A percentile compares a stretch with the other conserved stretches of the same genome.
Conservation (phyloP, 1,140 invertebrate species). For the Propsilocerus akamusi region DNA sequence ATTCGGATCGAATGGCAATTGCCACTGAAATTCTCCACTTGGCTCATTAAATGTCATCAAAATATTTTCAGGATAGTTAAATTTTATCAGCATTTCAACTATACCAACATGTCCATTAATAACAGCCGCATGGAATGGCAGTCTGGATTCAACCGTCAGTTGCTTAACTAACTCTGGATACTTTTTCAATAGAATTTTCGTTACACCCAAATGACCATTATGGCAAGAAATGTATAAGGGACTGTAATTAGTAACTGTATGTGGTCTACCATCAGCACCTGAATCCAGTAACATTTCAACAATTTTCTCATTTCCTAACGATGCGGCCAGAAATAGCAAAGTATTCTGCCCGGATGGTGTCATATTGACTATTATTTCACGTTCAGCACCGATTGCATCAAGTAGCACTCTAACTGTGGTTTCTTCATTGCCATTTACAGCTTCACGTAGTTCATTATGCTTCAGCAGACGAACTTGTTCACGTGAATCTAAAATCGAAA, state of each 20-base stretch:
- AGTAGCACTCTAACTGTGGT: conserved; percentile 40
- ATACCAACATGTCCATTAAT: conserved; percentile 68
- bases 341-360: conserved; percentile 72
- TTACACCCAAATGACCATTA: conserved; percentile 65
- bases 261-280: conserved; percentile 68
- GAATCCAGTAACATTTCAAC: conserved; percentile 59
- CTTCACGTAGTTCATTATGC: conserved; percentile 51
- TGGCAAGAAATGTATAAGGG: conserved; percentile 84
- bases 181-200: conserved; percentile 50
- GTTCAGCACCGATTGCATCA: conserved; percentile 37
- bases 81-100: conserved; percentile 60
- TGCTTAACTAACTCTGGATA: conserved; percentile 51
- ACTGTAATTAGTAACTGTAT: conserved; percentile 79
- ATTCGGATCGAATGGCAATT: conserved; percentile 79
- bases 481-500: conserved; percentile 37
- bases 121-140: conserved; percentile 81
- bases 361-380: conserved; percentile 62
- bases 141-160: conserved; percentile 74
- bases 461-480: conserved; percentile 47
- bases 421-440: conserved; percentile 47
- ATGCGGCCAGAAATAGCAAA: conserved; percentile 67
- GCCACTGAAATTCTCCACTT: conserved; percentile 60
- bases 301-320: conserved; percentile 62
- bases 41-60: conserved; percentile 49
- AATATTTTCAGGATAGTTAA: conserved; percentile 57